Evolutionary conservation across 2,113 vertebrate species (phyloP), one percentile per base, ranked within the genome.

Genomic region (Brevimyrus niger): DNA sequence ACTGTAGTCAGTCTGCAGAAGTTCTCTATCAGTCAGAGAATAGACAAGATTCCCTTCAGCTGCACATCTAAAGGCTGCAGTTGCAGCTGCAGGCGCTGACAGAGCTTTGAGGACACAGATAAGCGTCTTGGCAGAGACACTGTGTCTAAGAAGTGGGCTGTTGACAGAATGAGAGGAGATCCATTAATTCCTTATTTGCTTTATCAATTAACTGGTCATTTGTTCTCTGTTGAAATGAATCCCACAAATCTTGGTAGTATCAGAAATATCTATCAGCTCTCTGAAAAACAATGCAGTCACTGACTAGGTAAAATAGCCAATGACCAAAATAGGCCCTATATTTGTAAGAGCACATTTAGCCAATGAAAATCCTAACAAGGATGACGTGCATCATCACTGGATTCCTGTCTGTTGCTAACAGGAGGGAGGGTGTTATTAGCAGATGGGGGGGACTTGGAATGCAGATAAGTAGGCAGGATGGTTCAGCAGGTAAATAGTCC

Each of bases 401-500:
- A 87, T 31, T 55, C 15, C 1, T 4, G 27, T 51, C 50, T 51
- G 86, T 50, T 55, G 47, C 50, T 87, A 42, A 61, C 35, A n/a
- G 55, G 23, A 42, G 53, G 51, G 35, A 46, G 31, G 10, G 38
- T 92, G 91, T 94, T 91, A 90, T 91, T 91, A 94, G 94, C 94
- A 94, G 94, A 93, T 95, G 92, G 95, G 93, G 35, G 35, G 31
- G 53, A 38, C 55, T 87, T 27, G 58, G 21, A 46, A 46, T 61
- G 11, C 35, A 92, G 91, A 89, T 46, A 89, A 65, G 87, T 42
- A 80, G 83, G 87, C 80, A 89, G 91, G 90, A 92, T 88, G 89
- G 86, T 92, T 92, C 89, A 91, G 89, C 91, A 93, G 91, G 92
- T 93, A 89, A 90, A 92, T 92, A 91, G 92, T 90, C 91, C 31